A percentile compares a stretch with the other conserved stretches of the same genome.
Evolutionary conservation across 2,113 vertebrate species (phyloP).

Genomic region (Clarias macrocephalus): DNA sequence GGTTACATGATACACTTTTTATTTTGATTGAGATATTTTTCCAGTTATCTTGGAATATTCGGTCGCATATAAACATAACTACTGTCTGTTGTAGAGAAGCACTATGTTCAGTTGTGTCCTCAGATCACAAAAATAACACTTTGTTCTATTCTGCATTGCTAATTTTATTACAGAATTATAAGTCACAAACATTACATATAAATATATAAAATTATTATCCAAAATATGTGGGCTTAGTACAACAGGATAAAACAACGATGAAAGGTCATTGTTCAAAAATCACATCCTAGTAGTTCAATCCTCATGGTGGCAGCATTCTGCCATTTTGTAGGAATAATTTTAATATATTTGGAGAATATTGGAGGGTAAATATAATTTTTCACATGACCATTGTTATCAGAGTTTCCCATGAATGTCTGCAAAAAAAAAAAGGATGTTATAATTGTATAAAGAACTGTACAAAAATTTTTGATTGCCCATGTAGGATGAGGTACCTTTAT

Average conservation of each 20-base stretch:
- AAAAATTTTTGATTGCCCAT: not conserved
- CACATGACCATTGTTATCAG: conserved; percentile 69
- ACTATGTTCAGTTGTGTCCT: not conserved
- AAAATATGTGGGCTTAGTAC: not conserved
- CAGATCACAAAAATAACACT: not conserved
- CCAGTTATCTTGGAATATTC: too few species aligned
- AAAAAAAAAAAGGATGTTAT: conserved; percentile 43
- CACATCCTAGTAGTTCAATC: conserved; percentile 90
- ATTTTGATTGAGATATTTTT: too few species aligned
- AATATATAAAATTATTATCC: conserved; percentile 12
- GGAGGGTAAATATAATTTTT: conserved; percentile 90
- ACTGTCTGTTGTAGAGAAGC: not conserved
- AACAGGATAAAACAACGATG: not conserved
- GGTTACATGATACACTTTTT: too few species aligned
- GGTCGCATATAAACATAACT: too few species aligned
- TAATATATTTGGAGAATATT: conserved; percentile 86
- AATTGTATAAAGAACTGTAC: not conserved
- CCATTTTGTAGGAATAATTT: conserved; percentile 86
- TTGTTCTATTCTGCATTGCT: not conserved
- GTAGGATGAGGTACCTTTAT: conserved; percentile 73
- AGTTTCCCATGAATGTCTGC: conserved; percentile 86
- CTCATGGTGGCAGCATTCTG: conserved; percentile 82
- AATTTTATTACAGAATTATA: conserved; percentile 19
- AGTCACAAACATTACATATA: not conserved
- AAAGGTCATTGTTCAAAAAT: conserved; percentile 69